Conservation (phyloP, 2,797 vertebrate species). For the Buphagus erythrorhynchus region DNA sequence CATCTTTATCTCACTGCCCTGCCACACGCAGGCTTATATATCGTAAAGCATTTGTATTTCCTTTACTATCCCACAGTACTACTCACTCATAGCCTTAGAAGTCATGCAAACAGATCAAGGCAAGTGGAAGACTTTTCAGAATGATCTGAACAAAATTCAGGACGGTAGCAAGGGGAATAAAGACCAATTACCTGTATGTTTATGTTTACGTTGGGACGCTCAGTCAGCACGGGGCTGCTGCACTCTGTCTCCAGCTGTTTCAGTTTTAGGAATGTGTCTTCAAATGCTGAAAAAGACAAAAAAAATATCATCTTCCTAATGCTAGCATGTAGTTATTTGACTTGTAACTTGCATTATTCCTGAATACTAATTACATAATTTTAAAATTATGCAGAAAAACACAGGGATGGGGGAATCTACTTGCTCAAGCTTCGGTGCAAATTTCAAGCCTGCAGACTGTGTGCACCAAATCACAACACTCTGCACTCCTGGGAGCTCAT, state of each 20-base stretch:
- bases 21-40: neutral
- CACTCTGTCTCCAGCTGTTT: slow-evolving; percentile 85
- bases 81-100: neutral
- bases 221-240: slow-evolving; percentile 11
- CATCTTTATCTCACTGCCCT: neutral
- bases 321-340: neutral
- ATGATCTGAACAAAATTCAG: neutral
- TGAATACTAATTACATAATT: neutral
- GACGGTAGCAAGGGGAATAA: neutral
- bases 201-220: slow-evolving; percentile 81
- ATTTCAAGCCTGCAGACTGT: neutral
- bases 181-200: slow-evolving; percentile 84
- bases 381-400: neutral
- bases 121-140: neutral
- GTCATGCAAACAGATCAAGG: neutral
- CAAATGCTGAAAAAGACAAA: slow-evolving; percentile 53
- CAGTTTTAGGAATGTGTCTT: slow-evolving; percentile 84
- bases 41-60: neutral
- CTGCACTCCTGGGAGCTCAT: neutral
- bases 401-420: neutral
- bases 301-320: neutral
- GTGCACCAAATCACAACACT: neutral
- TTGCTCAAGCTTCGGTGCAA: neutral
- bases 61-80: neutral
- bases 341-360: neutral